Evolutionary conservation across 2,113 vertebrate species (phyloP), one percentile per base, ranked within the genome.

Genomic region (Pycnonotus jocosus): DNA sequence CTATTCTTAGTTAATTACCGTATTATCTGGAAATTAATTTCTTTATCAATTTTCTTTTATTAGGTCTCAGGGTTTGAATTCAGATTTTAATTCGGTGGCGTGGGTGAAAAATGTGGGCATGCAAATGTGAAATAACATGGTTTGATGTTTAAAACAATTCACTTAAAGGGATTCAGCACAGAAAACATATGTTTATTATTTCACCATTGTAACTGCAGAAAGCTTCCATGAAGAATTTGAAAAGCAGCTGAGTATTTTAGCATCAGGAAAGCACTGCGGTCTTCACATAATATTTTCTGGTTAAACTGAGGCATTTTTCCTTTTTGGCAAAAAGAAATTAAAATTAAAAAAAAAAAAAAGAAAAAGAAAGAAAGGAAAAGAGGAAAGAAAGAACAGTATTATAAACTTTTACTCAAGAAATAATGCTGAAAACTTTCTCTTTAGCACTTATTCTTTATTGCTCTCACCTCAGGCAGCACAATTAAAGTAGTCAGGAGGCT

Each of bases 361-460:
- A 1, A 14, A 15, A 28, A 12, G n/a, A n/a, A n/a, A n/a, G n/a
- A n/a, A n/a, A n/a, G n/a, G 10, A 1, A 4, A 3, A 4, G 6
- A 24, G 4, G 4, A 15, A 4, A 7, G 1, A 3, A 9, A 20
- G 1, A 37, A 27, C 1, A 3, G 1, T 33, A 12, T 58, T 76
- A 13, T 14, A 84, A 89, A 47, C 2, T 87, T 81, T 58, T 53
- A 25, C 7, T 68, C 7, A n/a, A 56, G 18, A 86, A 96, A 74
- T 58, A 58, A 11, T 70, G 8, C 8, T 50, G 19, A 66, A 73
- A 77, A 83, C 31, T 33, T 37, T 65, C 31, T 2, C 6, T 86
- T 85, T 56, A 69, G 44, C 23, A 40, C 6, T 74, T 81, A 17
- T 1, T 24, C 16, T 44, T 69, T 66, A 20, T 38, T 61, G 4